phyloP scores from a whole-genome alignment of 2,797 vertebrate species.

The Rhinichthys osculus region DNA sequence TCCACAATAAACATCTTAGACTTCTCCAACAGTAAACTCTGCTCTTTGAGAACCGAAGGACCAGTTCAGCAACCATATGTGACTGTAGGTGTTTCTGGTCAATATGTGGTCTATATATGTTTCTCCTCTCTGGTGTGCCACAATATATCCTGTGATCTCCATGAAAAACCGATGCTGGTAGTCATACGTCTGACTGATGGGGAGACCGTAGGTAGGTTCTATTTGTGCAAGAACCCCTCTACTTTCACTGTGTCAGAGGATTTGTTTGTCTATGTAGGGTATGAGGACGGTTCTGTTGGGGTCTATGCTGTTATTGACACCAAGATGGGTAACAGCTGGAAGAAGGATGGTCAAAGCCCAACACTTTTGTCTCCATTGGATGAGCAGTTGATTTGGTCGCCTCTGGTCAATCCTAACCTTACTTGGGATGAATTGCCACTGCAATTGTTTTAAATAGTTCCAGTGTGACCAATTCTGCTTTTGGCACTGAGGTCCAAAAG shows the following conservation, averaged over 20 bases:
- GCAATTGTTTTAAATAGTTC: constrained; percentile 23
- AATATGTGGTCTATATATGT: constrained; percentile 72
- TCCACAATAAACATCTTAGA: constrained; percentile 74
- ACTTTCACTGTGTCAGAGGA: constrained; percentile 66
- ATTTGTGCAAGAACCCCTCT: constrained; percentile 70
- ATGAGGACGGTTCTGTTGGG: constrained; percentile 80
- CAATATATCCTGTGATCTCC: constrained; percentile 67
- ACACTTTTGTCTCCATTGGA: constrained; percentile 66
- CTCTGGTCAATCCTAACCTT: constrained; percentile 67
- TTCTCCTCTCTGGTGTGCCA: constrained; percentile 19
- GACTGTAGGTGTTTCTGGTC: constrained; percentile 68
- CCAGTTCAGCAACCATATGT: constrained; percentile 65
- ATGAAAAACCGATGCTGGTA: constrained; percentile 69
- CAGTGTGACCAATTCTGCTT: background rate
- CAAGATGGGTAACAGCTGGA: constrained; percentile 21
- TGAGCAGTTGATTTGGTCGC: constrained; percentile 62
- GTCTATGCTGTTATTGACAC: constrained; percentile 73
- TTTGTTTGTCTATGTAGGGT: constrained; percentile 77
- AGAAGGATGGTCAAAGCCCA: constrained; percentile 32
- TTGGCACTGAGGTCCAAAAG: background rate
- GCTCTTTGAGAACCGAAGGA: constrained; percentile 70
- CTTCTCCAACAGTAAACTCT: constrained; percentile 69
- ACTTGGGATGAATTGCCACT: constrained; percentile 65
- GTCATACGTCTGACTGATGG: constrained; percentile 73
- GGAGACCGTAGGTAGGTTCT: constrained; percentile 69